phyloP scores from a whole-genome alignment of 2,888 invertebrate species.

The Thera britannica region DNA sequence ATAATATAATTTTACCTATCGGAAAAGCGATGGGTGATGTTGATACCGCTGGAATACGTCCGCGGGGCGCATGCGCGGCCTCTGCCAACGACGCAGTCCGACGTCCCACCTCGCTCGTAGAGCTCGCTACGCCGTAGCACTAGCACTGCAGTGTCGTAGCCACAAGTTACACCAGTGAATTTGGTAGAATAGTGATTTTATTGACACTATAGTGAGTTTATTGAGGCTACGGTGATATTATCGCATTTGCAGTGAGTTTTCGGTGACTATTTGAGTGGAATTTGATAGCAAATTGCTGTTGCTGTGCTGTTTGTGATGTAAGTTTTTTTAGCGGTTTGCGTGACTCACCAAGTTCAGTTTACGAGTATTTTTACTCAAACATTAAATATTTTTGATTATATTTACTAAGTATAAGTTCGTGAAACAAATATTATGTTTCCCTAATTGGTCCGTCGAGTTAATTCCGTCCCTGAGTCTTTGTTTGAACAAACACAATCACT shows the following conservation, averaged over 20 bases:
- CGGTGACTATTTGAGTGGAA: slow-evolving; percentile 19
- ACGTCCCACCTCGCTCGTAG: slow-evolving; percentile 52
- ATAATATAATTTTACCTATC: slow-evolving; percentile 64
- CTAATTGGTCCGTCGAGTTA: slow-evolving; percentile 21
- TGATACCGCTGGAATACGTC: slow-evolving; percentile 52
- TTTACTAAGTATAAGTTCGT: neutral
- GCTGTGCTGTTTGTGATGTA: slow-evolving; percentile 42
- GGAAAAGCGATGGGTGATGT: slow-evolving; percentile 55
- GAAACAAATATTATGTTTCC: slow-evolving; percentile 3
- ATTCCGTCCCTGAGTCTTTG: slow-evolving; percentile 26
- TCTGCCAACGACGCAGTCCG: slow-evolving; percentile 74
- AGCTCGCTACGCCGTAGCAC: slow-evolving; percentile 57
- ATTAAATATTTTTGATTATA: slow-evolving; percentile 3
- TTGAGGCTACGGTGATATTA: slow-evolving; percentile 22
- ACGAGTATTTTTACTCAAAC: slow-evolving; percentile 6
- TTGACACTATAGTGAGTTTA: slow-evolving; percentile 27
- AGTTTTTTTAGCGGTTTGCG: slow-evolving; percentile 35
- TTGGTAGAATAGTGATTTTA: slow-evolving; percentile 24
- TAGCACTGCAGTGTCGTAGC: slow-evolving; percentile 69
- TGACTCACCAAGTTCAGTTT: slow-evolving; percentile 25
- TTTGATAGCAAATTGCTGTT: slow-evolving; percentile 23
- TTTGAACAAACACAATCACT: slow-evolving; percentile 28
- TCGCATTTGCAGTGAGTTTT: slow-evolving; percentile 18
- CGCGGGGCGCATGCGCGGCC: slow-evolving; percentile 68
- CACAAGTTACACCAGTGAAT: slow-evolving; percentile 26